Conservation (phyloP, 1,140 invertebrate species). For the Brachystomella parvula region DNA sequence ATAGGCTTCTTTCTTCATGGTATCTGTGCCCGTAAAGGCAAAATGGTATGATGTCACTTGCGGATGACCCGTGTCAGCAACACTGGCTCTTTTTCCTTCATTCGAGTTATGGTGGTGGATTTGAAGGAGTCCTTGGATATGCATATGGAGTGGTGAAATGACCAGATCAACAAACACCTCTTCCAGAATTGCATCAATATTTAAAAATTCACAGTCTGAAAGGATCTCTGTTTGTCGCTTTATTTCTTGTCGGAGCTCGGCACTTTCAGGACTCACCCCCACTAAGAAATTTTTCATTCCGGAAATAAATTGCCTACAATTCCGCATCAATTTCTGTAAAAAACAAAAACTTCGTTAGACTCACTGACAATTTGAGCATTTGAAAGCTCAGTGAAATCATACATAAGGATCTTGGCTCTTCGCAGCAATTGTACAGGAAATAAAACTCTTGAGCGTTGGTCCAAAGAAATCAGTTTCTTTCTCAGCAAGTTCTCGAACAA, state of each 20-base stretch:
- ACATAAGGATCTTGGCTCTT: constrained; percentile 35
- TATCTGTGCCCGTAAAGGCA: neutral
- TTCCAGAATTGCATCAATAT: constrained; percentile 35
- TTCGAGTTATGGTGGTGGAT: constrained; percentile 17
- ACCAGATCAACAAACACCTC: constrained; percentile 33
- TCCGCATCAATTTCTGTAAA: constrained; percentile 36
- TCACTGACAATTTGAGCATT: neutral
- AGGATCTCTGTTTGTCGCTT: constrained; percentile 35
- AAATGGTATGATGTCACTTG: neutral
- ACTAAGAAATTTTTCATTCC: constrained; percentile 38
- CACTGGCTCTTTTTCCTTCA: too few species aligned
- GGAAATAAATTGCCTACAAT: constrained; percentile 33
- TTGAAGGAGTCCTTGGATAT: constrained; percentile 30
- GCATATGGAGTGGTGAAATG: constrained; percentile 32
- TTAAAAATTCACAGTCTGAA: constrained; percentile 33
- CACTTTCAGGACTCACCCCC: constrained; percentile 30
- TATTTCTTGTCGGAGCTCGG: constrained; percentile 31
- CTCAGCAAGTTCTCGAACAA: constrained; percentile 31
- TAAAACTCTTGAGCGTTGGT: constrained; percentile 36
- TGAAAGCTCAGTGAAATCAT: neutral
- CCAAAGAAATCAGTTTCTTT: constrained; percentile 35
- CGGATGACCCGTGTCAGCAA: constrained; percentile 4
- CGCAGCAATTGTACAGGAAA: constrained; percentile 34
- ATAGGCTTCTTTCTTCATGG: constrained; percentile 7
- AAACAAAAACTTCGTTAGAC: neutral